Percentiles rank a stretch among this genome's conserved stretches.
phyloP scores from a whole-genome alignment of 2,888 invertebrate species.

The Tetanocera ferruginea region DNA sequence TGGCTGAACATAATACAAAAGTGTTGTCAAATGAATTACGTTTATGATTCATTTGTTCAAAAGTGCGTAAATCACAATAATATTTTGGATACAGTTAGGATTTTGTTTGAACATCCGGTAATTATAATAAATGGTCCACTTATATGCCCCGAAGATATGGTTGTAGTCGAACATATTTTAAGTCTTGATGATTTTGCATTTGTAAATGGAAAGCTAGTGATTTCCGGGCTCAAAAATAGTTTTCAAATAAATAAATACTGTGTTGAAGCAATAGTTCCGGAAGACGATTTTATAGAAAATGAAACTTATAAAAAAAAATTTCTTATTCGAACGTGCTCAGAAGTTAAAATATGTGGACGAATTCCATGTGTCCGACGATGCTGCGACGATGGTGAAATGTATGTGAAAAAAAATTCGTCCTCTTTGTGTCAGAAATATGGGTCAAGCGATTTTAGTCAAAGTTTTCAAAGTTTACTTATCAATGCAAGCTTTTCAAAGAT shows the following conservation, averaged over 20 bases:
- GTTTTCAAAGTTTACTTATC: slow-evolving; percentile 59
- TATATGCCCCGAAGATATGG: slow-evolving; percentile 56
- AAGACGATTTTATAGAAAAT: not conserved
- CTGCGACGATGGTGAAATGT: slow-evolving; percentile 63
- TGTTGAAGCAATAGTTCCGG: slow-evolving; percentile 59
- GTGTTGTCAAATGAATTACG: slow-evolving; percentile 63
- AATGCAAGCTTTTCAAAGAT: slow-evolving; percentile 61
- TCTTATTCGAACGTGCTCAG: slow-evolving; percentile 58
- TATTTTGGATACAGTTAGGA: not conserved
- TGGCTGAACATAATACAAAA: slow-evolving; percentile 60
- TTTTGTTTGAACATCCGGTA: slow-evolving; percentile 54
- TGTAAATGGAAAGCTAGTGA: slow-evolving; percentile 50
- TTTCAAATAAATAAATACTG: slow-evolving; percentile 59
- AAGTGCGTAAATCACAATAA: slow-evolving; percentile 50
- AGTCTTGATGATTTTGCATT: slow-evolving; percentile 54
- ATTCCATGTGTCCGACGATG: slow-evolving; percentile 66
- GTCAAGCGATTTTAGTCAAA: slow-evolving; percentile 56
- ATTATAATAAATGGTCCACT: slow-evolving; percentile 53
- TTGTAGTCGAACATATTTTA: slow-evolving; percentile 62
- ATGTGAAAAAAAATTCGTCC: slow-evolving; percentile 56
- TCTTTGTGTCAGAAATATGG: slow-evolving; percentile 58
- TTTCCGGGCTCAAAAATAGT: slow-evolving; percentile 48
- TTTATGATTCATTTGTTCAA: slow-evolving; percentile 53
- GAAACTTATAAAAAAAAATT: slow-evolving; percentile 24
- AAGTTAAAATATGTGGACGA: slow-evolving; percentile 52